Percentiles rank a stretch among this genome's conserved stretches.
These are phyloP conservation scores for Ladona fulva DNA, from an alignment of 1,140 invertebrate species.

Conservation along the genomic window DNA sequence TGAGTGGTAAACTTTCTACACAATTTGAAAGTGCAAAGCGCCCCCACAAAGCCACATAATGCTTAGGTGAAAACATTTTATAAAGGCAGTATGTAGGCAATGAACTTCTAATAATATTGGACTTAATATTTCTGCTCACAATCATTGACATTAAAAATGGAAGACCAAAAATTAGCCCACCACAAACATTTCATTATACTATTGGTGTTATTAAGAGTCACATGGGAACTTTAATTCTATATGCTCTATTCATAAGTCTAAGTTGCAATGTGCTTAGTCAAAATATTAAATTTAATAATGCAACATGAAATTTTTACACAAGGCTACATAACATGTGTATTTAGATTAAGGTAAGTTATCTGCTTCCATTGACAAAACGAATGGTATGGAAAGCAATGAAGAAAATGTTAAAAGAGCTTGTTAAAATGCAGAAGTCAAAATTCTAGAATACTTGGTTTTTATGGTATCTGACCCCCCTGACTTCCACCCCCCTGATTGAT, in stretches of 20 bases:
- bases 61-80: background rate
- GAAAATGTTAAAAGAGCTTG: background rate
- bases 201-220: slow-evolving; percentile 7
- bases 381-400: background rate
- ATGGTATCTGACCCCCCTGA: background rate
- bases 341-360: background rate
- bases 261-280: background rate
- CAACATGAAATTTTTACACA: background rate
- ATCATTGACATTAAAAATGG: background rate
- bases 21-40: background rate
- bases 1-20: background rate
- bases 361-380: background rate
- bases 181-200: background rate
- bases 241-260: background rate
- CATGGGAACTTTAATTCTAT: background rate
- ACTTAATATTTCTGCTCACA: slow-evolving; percentile 5
- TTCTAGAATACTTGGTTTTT: background rate
- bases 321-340: background rate
- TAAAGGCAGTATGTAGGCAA: slow-evolving; percentile 1
- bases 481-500: background rate
- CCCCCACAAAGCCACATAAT: too few relatives aligned
- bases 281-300: background rate
- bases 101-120: background rate
- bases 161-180: slow-evolving; percentile 2
- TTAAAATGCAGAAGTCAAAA: slow-evolving; percentile 6